These are phyloP conservation scores for Saguinus imperator DNA, from an alignment of 2,113 vertebrate species.

Conservation along the genomic window DNA sequence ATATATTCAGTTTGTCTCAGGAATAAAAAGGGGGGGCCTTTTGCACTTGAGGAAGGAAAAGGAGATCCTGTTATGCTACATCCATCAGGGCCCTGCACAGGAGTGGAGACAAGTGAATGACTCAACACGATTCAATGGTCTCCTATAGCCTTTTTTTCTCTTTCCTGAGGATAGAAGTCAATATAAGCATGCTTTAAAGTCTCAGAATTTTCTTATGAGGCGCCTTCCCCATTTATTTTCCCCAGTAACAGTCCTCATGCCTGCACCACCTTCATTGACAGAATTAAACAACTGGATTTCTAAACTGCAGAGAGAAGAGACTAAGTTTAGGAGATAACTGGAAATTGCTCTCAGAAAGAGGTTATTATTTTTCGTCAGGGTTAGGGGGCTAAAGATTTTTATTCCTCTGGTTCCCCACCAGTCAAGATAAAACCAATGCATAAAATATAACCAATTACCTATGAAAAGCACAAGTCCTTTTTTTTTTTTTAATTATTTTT, in stretches of 20 bases:
- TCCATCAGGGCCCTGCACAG: neutral
- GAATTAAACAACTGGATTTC: neutral
- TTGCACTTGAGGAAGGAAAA: neutral
- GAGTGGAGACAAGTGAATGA: neutral
- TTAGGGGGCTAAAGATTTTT: neutral
- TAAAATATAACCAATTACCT: neutral
- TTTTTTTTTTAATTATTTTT: neutral
- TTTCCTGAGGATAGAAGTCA: neutral
- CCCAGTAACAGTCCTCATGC: neutral
- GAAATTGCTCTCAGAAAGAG: neutral
- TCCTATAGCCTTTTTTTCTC: neutral
- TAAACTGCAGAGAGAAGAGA: neutral
- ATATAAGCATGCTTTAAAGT: neutral
- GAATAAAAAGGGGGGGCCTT: neutral
- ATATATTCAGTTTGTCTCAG: slow-evolving; percentile 61
- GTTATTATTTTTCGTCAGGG: neutral
- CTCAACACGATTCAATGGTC: rapidly evolving
- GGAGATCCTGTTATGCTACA: neutral
- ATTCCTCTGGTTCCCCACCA: neutral
- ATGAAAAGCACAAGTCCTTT: neutral
- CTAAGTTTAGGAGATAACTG: neutral
- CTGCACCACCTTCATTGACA: neutral
- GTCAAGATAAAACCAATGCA: neutral
- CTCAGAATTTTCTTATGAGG: neutral
- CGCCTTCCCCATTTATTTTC: neutral